Evolutionary conservation across 1,140 invertebrate species (phyloP).

Genomic region (Cyphomyrmex costatus): DNA sequence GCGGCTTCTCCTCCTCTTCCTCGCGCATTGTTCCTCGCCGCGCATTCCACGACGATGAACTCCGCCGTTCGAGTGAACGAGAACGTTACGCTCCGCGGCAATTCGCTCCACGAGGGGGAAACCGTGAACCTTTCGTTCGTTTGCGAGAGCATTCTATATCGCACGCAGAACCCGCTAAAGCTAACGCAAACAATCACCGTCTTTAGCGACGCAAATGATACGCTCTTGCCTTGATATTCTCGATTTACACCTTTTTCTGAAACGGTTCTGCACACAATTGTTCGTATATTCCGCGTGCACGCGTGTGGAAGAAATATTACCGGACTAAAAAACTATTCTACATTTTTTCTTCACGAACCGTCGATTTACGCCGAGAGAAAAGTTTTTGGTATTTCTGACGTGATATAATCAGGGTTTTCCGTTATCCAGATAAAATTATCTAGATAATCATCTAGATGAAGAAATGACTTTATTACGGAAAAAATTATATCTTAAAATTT

Average conservation of each 20-base stretch:
- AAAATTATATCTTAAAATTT: too few species aligned
- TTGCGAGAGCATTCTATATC: not conserved
- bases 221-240: not conserved
- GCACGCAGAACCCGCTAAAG: not conserved
- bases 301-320: not conserved
- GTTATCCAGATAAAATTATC: too few species aligned
- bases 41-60: slow-evolving; percentile 71
- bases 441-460: too few species aligned
- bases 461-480: too few species aligned
- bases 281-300: not conserved
- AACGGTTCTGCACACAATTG: not conserved
- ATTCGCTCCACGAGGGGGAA: not conserved
- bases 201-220: not conserved
- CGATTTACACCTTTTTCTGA: not conserved
- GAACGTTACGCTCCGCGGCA: slow-evolving; percentile 48
- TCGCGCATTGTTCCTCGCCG: slow-evolving; percentile 68
- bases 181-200: not conserved
- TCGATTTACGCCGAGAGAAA: not conserved
- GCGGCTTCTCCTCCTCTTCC: slow-evolving; percentile 59
- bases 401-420: too few species aligned
- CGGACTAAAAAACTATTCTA: not conserved
- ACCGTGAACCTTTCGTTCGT: not conserved
- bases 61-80: slow-evolving; percentile 44
- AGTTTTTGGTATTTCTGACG: too few species aligned
- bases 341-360: not conserved